A percentile compares a stretch with the other conserved stretches of the same genome.
Conservation (phyloP, 2,888 invertebrate species). For the Chesias legatella region DNA sequence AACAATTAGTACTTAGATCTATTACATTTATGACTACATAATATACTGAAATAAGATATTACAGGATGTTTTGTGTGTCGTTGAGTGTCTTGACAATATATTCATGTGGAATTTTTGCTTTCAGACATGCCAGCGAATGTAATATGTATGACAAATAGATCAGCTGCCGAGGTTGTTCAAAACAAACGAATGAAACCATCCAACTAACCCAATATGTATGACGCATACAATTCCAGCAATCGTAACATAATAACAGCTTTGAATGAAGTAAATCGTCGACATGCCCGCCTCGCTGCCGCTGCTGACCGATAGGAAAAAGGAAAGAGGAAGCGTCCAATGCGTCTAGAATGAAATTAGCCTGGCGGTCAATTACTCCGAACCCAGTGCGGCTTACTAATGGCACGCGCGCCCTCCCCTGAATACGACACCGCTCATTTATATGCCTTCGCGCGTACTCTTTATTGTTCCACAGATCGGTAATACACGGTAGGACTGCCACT, state of each 20-base stretch:
- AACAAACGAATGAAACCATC: background rate
- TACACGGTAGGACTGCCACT: conserved; percentile 78
- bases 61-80: no score
- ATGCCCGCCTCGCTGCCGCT: conserved; percentile 55
- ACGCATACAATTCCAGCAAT: conserved; percentile 7
- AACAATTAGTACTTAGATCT: no score
- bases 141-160: no score
- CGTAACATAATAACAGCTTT: conserved; percentile 7
- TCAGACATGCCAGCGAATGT: no score
- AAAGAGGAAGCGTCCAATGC: conserved; percentile 77
- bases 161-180: background rate
- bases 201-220: conserved; percentile 1
- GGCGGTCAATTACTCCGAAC: conserved; percentile 77
- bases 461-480: conserved; percentile 79
- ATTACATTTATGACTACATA: no score
- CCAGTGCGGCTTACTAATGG: conserved; percentile 71
- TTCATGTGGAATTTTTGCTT: no score
- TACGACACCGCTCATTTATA: conserved; percentile 73
- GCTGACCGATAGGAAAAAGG: conserved; percentile 80
- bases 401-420: conserved; percentile 66
- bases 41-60: no score
- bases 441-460: conserved; percentile 68
- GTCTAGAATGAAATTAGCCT: conserved; percentile 76
- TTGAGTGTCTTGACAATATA: no score
- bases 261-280: conserved; percentile 32